A percentile compares a stretch with the other conserved stretches of the same genome.
phyloP scores from a whole-genome alignment of 1,140 invertebrate genomes.

The Drosophila dunni region DNA sequence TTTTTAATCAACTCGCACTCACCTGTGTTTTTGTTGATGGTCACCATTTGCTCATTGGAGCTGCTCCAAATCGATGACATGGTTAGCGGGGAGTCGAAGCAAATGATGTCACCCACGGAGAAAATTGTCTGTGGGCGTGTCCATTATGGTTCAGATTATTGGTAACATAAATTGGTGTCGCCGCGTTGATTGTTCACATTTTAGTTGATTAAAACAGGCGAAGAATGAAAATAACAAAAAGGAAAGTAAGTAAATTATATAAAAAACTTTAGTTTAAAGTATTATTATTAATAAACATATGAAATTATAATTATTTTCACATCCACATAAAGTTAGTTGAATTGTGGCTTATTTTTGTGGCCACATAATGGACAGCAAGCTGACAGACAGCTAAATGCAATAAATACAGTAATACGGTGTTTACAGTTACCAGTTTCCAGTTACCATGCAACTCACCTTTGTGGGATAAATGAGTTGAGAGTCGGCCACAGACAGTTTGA shows the following conservation, averaged over 20 bases:
- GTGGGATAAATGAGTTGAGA: conserved; percentile 76
- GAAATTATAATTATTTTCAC: too few species aligned
- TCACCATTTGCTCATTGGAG: conserved; percentile 79
- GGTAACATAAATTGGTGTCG: conserved; percentile 23
- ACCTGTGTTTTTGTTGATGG: conserved; percentile 79
- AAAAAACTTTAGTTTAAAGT: background rate
- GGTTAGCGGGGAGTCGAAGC: conserved; percentile 85
- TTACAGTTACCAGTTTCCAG: background rate
- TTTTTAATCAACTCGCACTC: conserved; percentile 38
- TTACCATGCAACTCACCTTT: conserved; percentile 62
- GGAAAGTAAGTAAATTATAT: conserved; percentile 9
- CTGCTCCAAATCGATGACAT: conserved; percentile 80
- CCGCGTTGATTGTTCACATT: conserved; percentile 11
- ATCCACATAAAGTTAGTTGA: too few species aligned
- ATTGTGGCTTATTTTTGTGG: background rate
- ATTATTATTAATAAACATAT: too few species aligned
- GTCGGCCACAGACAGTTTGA: conserved; percentile 74
- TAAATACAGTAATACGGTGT: background rate
- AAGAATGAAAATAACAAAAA: conserved; percentile 4
- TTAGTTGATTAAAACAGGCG: conserved; percentile 31
- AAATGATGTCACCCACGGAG: conserved; percentile 86
- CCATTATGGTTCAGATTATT: background rate
- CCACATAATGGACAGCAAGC: background rate
- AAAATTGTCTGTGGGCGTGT: conserved; percentile 84
- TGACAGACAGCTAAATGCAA: background rate